A percentile compares a stretch with the other conserved stretches of the same genome.
Evolutionary conservation across 2,797 vertebrate species (phyloP).

Genomic region (Poeciliopsis gracilis): DNA sequence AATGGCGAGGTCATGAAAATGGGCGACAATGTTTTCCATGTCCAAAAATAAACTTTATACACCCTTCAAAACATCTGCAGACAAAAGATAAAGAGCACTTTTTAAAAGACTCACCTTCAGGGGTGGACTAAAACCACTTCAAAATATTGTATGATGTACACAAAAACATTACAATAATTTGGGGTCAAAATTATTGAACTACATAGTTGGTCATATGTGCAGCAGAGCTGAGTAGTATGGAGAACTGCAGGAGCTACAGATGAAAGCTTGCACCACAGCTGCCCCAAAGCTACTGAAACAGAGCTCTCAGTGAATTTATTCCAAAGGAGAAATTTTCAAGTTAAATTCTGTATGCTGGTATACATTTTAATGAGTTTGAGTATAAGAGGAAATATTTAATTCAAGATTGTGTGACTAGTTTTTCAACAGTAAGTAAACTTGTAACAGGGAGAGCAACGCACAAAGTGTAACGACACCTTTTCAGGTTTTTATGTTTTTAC

Average conservation of each 20-base stretch:
- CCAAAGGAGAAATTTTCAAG: not conserved
- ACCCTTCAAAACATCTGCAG: not conserved
- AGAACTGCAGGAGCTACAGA: not conserved
- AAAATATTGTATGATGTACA: not conserved
- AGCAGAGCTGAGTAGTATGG: not conserved
- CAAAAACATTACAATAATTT: not conserved
- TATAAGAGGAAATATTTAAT: not conserved
- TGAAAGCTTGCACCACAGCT: not conserved
- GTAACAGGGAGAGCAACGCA: not conserved
- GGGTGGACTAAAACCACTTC: not conserved
- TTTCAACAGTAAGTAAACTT: not conserved
- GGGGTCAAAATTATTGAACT: not conserved
- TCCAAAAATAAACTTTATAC: not conserved
- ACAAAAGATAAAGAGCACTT: not conserved
- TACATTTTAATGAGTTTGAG: not conserved
- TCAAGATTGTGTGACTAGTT: not conserved
- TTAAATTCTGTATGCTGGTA: not conserved
- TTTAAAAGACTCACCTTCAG: not conserved
- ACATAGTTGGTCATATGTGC: not conserved
- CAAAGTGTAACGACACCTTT: not conserved
- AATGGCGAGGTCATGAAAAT: not conserved
- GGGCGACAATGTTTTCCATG: not conserved
- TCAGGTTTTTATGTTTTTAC: not conserved
- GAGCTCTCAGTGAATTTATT: no score
- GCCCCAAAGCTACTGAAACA: not conserved